Evolutionary conservation across 2,113 vertebrate genomes (phyloP).

Genomic region (Datnioides undecimradiatus): DNA sequence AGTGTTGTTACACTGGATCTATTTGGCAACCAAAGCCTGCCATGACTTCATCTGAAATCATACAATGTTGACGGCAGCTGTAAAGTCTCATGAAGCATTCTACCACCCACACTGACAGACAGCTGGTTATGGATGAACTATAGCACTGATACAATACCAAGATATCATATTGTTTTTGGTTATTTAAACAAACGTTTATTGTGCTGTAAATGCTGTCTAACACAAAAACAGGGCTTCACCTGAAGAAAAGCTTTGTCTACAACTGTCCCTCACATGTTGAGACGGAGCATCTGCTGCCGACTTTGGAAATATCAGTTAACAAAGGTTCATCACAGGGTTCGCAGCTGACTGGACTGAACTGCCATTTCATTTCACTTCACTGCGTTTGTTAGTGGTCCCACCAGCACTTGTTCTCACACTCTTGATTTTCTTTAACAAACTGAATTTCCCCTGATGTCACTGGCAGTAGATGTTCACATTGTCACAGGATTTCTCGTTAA

Average conservation of each 20-base stretch:
- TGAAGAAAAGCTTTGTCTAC: not conserved
- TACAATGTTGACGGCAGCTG: not conserved
- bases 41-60: not conserved
- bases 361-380: not conserved
- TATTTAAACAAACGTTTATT: not conserved
- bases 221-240: not conserved
- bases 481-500: no score
- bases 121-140: not conserved
- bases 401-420: no score
- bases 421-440: no score
- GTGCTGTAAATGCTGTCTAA: not conserved
- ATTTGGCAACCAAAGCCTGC: not conserved
- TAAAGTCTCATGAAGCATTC: not conserved
- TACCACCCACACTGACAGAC: not conserved
- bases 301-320: not conserved
- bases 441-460: no score
- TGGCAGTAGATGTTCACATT: no score
- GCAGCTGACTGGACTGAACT: not conserved
- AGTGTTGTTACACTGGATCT: not conserved
- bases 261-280: not conserved
- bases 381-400: no score
- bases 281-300: not conserved
- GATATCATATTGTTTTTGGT: not conserved
- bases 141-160: not conserved
- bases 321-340: not conserved